Conservation (phyloP, 2,888 invertebrate species). For the Drosophila anomelani region DNA sequence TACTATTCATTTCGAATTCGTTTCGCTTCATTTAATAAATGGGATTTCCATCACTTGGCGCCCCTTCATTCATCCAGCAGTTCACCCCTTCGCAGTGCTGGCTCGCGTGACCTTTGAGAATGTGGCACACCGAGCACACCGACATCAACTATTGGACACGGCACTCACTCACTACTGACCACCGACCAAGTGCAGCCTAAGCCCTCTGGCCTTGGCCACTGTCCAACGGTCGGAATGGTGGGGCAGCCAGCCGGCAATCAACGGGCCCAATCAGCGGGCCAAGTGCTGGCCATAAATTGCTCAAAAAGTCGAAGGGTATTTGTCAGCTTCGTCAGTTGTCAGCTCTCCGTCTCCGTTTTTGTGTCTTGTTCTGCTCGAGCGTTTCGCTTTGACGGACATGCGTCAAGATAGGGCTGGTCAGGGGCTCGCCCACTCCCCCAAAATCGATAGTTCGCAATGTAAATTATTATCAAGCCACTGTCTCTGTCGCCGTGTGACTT, state of each 20-base stretch:
- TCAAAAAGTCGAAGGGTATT: slow-evolving; percentile 79
- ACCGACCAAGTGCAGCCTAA: slow-evolving; percentile 51
- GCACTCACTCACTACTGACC: slow-evolving; percentile 10
- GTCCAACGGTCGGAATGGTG: slow-evolving; percentile 42
- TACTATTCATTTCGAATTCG: slow-evolving; percentile 28
- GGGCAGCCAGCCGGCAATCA: slow-evolving; percentile 59
- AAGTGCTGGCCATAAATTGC: slow-evolving; percentile 74
- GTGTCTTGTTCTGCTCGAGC: slow-evolving; percentile 35
- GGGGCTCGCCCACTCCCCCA: slow-evolving; percentile 41
- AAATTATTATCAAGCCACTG: slow-evolving; percentile 67
- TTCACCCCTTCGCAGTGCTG: slow-evolving; percentile 22
- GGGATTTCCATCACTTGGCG: slow-evolving; percentile 36
- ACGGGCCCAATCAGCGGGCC: slow-evolving; percentile 67
- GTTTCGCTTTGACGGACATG: slow-evolving; percentile 72
- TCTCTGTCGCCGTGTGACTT: slow-evolving; percentile 60
- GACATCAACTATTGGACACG: slow-evolving; percentile 9
- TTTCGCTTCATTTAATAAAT: slow-evolving; percentile 49
- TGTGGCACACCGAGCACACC: slow-evolving; percentile 55
- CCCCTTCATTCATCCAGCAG: slow-evolving; percentile 14
- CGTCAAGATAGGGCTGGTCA: slow-evolving; percentile 65
- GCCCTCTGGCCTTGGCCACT: slow-evolving; percentile 71
- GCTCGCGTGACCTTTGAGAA: slow-evolving; percentile 65
- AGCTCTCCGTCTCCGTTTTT: slow-evolving; percentile 42
- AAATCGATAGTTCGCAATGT: slow-evolving; percentile 74
- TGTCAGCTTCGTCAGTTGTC: slow-evolving; percentile 73